phyloP scores from a whole-genome alignment of 2,113 vertebrate genomes.

The Haemorhous mexicanus region DNA sequence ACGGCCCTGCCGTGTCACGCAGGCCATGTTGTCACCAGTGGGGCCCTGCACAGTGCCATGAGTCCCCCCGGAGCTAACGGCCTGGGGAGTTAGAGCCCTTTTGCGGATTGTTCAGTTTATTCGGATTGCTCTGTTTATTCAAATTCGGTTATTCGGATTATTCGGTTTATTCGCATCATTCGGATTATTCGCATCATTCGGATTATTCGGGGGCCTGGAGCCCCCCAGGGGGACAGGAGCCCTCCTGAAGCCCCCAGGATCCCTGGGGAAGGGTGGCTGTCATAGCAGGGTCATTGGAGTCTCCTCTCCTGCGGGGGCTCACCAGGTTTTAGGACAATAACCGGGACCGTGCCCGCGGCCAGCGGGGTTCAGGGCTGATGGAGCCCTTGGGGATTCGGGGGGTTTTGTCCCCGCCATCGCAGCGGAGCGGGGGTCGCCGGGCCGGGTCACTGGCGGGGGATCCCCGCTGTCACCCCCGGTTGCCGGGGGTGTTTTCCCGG shows the following conservation, averaged over 20 bases:
- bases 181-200: not conserved
- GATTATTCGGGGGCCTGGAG: not conserved
- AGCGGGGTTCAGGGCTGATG: not conserved
- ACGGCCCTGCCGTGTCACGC: accelerated
- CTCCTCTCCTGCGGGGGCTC: not conserved
- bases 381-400: not conserved
- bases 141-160: not conserved
- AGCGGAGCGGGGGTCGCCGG: not conserved
- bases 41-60: accelerated
- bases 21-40: accelerated
- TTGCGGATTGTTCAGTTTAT: not conserved
- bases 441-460: not conserved
- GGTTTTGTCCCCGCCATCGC: accelerated
- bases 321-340: not conserved
- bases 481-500: not conserved
- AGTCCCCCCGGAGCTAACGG: not conserved
- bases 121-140: not conserved
- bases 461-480: not conserved
- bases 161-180: not conserved
- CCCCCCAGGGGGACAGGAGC: not conserved
- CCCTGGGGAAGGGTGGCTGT: not conserved
- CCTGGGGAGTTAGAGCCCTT: not conserved
- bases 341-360: not conserved
- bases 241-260: not conserved
- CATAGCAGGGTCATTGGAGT: accelerated